Evolutionary conservation across 2,113 vertebrate species (phyloP).

Genomic region (Meles meles): DNA sequence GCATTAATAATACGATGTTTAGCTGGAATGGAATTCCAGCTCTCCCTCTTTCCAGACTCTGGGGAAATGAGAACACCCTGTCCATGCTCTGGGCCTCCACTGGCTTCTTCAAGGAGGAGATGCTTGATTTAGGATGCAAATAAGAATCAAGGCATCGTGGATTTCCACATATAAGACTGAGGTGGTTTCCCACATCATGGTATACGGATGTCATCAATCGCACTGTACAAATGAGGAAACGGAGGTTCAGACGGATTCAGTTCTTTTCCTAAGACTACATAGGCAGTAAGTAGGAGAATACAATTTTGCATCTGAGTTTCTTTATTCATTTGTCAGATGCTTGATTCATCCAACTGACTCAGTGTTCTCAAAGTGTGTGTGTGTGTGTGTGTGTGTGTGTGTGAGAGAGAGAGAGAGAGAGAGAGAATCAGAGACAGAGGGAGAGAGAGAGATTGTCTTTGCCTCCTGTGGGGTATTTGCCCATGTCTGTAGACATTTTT

Average conservation of each 20-base stretch:
- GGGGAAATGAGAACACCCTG: slow-evolving; percentile 31
- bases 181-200: neutral
- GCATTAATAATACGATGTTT: slow-evolving; percentile 70
- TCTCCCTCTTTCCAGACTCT: slow-evolving; percentile 34
- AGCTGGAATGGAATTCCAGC: slow-evolving; percentile 39
- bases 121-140: neutral
- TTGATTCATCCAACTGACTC: neutral
- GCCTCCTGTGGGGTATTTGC: neutral
- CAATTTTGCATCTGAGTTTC: neutral
- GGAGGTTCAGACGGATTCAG: neutral
- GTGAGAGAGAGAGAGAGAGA: no score
- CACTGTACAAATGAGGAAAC: neutral
- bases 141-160: neutral
- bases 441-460: neutral
- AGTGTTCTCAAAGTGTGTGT: neutral
- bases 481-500: neutral
- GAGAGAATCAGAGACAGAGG: no score
- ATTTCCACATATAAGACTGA: neutral
- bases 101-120: neutral
- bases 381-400: neutral
- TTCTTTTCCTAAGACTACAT: neutral
- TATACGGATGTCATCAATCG: neutral
- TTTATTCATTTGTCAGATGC: neutral
- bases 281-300: neutral
- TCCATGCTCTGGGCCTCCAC: neutral